Evolutionary conservation across 1,140 invertebrate genomes (phyloP), one percentile per base, ranked within the genome.

Genomic region (Nasonia giraulti): DNA sequence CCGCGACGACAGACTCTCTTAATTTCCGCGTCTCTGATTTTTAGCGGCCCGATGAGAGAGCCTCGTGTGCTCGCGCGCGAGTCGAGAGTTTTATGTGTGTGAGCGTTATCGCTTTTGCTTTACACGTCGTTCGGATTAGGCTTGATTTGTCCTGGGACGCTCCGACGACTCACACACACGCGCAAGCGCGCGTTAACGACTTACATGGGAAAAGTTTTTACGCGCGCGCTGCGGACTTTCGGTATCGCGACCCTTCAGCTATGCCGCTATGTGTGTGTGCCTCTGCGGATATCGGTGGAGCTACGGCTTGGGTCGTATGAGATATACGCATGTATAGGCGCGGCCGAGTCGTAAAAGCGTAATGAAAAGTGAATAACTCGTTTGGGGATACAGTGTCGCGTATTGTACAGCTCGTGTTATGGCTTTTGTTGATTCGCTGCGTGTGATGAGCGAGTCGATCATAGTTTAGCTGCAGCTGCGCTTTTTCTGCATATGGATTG

Each of bases 21-120:
- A 88, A 88, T 87, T 89, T 89, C 88, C 87, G 86, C 81, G 74
- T 84, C 79, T 80, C 14, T 85, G 85, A 87, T 87, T 87, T 86
- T 85, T 84, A 78, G 66, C 79, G 50, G 69, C 50, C 37, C 50
- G 44, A n/a, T 68, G 55, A 31, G 50, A 77, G 78, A 55, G 82
- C 77, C 20, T 11, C 23, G 12, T 69, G 20, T 55, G 7, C 40
- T 27, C 44, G 20, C 40, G 12, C 20, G 33, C 31, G 73, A 37
- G 73, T 37, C 11, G 69, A 23, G 23, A 23, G 74, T 33, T 37
- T 33, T 44, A 40, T n/a, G 74, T 23, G 37, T 10, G 6, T 33
- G 74, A 40, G 78, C 33, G 55, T 80, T 66, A 68, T 80, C 62
- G 62, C 55, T 62, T 23, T 47, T 50, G 69, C 74, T 77, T 77